Base-by-base conservation (phyloP, 2,113 vertebrate genomes). In the Prolemur simus region DNA sequence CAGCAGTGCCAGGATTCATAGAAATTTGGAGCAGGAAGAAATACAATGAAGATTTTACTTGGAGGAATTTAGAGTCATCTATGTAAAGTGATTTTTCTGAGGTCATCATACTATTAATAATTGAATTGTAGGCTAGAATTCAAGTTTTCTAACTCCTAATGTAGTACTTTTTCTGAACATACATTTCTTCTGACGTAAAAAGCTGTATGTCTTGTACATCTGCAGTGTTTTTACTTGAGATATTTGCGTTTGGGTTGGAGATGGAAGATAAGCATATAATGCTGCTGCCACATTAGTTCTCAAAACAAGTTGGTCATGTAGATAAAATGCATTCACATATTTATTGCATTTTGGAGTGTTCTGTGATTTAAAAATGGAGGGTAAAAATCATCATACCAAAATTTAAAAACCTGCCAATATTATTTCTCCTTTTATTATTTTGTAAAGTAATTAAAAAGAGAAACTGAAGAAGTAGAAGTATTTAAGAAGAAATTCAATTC, bases 401-500 rank as follows among this genome's bases (percentile, higher is more conserved):
- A 73, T 54, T 54, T 54, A 56, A 71, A 87, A 66, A 21, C 32
- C 10, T 84, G 71, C n/a, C 86, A 60, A 37, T 74, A 37, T 58
- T 58, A 29, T 71, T 89, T 56, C 12, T 7, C 34, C 17, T 58
- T 94, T 95, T 90, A 69, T 9, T 54, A 7, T 87, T 74, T 94
- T 92, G 15, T 58, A 49, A 86, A 95, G 29, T 88, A 18, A 77
- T 52, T 88, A 45, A 86, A 77, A 95, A 87, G 12, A 87, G n/a
- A 78, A 87, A 73, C 45, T 86, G 54, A 86, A 87, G 21, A 68
- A 84, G 8, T 74, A 87, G 27, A 78, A 34, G 4, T 78, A 32
- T 73, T 93, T 89, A 89, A 92, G 66, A 96, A 94, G 88, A 94
- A 63, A 71, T 47, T 93, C 23, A 89, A 6, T 49, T 77, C 92